Evolutionary conservation across 30 jellyfish, hydroid and myxozoan genomes (phyloP), one percentile per base, ranked within the genome.

Genomic region (Catostylus mosaicus): DNA sequence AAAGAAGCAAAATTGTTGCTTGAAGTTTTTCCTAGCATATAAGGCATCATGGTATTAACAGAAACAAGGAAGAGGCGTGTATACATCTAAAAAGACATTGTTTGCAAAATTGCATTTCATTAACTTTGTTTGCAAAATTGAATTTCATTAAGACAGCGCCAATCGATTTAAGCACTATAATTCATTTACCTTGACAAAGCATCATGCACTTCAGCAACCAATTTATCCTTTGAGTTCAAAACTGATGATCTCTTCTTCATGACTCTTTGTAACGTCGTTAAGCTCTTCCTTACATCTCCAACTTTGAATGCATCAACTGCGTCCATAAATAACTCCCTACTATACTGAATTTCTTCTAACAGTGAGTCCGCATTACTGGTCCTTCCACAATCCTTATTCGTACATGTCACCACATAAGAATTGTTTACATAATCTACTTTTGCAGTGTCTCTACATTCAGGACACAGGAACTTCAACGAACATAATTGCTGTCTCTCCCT

Each of bases 201-300:
- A 86, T 86, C 90, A 45, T 86, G 96, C 0, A 86, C 96, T 52
- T 86, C 96, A 2, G 90, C 96, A 45, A 86, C 70, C 36, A 63
- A 63, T 29, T 69, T 67, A 38, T 86, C 96, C 67, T 68, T 67
- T 12, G 90, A 22, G 27, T 61, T 36, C 62, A 86, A 45, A 7
- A 86, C 61, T 14, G 86, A 63, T 22, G 87, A 74, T 50, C 96
- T 75, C 71, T 50, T 63, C 67, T 77, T 75, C 86, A 86, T 37
- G n/a, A 76, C 96, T 30, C 10, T 59, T 38, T 77, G 85, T 46
- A 86, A 70, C 80, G 73, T 65, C 0, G 70, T 50, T 16, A 86
- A 73, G 65, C 96, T 86, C 35, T 62, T 45, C 52, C 57, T 86
- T 29, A 86, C 62, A 45, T 86, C 59, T 43, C 96, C 96, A 4